These are phyloP conservation scores for Lacerta bilineata DNA, from an alignment of 2,797 vertebrate genomes.

Conservation along the genomic window DNA sequence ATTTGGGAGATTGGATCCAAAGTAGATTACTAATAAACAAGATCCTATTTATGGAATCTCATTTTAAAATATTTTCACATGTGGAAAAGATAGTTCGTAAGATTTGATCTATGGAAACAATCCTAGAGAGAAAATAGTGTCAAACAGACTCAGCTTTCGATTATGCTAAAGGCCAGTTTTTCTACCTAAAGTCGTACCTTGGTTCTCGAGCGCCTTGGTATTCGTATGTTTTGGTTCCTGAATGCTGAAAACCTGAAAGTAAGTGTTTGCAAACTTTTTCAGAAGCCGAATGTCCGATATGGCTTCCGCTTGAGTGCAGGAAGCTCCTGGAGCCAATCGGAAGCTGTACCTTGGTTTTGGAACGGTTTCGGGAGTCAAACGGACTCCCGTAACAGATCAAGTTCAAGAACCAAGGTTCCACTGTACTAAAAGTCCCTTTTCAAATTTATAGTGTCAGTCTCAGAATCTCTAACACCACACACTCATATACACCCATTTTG, in stretches of 20 bases:
- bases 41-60: neutral
- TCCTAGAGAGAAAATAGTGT: neutral
- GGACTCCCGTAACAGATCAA: too few species aligned
- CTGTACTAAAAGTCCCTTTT: neutral
- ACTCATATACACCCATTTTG: neutral
- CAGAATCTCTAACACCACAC: neutral
- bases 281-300: too few species aligned
- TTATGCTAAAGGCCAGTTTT: neutral
- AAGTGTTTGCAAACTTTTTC: too few species aligned
- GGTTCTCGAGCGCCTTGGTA: too few species aligned
- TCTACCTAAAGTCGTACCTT: neutral
- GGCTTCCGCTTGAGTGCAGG: too few species aligned
- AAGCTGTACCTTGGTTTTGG: too few species aligned
- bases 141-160: neutral
- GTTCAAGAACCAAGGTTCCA: too few species aligned
- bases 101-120: neutral
- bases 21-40: neutral
- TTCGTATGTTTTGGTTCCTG: too few species aligned
- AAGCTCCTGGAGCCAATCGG: too few species aligned
- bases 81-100: neutral
- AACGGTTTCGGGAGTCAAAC: too few species aligned
- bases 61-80: neutral
- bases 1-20: neutral
- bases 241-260: too few species aligned
- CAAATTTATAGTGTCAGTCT: accelerated